Percentiles rank a stretch among this genome's conserved stretches.
Conservation (phyloP, 1,140 invertebrate genomes). For the Nylanderia fulva region DNA sequence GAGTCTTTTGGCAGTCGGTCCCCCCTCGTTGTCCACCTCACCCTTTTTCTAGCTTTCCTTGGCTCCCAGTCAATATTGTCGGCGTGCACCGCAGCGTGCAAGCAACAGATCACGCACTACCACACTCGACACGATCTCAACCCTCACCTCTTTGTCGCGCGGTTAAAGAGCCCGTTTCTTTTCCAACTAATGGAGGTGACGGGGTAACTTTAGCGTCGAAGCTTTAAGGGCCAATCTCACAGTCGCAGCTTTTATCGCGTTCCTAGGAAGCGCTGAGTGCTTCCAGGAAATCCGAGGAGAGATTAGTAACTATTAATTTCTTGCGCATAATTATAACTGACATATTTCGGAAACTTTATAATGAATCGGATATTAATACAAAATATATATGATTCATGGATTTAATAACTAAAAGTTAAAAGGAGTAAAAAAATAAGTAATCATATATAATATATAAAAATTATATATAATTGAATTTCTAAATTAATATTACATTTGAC, state of each 20-base stretch:
- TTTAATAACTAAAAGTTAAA: background rate
- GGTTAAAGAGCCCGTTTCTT: conserved; percentile 42
- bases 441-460: background rate
- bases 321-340: conserved; percentile 9
- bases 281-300: conserved; percentile 46
- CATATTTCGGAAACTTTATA: background rate
- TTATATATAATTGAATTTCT: background rate
- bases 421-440: background rate
- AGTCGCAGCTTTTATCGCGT: conserved; percentile 37
- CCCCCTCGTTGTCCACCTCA: conserved; percentile 10
- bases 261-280: conserved; percentile 30
- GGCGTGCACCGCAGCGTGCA: conserved; percentile 74
- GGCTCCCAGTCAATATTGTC: conserved; percentile 83
- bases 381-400: background rate
- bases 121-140: conserved; percentile 50
- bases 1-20: conserved; percentile 41
- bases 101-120: conserved; percentile 82
- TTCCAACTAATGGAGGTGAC: conserved; percentile 51
- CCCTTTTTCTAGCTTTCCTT: conserved; percentile 74
- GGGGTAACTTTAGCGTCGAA: conserved; percentile 42
- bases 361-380: background rate
- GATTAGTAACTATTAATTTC: conserved; percentile 25
- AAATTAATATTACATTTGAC: background rate
- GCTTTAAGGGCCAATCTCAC: conserved; percentile 57
- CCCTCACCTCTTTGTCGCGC: conserved; percentile 42